Evolutionary conservation across 2,888 invertebrate genomes (phyloP), one percentile per base, ranked within the genome.

Genomic region (Lycophotia porphyrea): DNA sequence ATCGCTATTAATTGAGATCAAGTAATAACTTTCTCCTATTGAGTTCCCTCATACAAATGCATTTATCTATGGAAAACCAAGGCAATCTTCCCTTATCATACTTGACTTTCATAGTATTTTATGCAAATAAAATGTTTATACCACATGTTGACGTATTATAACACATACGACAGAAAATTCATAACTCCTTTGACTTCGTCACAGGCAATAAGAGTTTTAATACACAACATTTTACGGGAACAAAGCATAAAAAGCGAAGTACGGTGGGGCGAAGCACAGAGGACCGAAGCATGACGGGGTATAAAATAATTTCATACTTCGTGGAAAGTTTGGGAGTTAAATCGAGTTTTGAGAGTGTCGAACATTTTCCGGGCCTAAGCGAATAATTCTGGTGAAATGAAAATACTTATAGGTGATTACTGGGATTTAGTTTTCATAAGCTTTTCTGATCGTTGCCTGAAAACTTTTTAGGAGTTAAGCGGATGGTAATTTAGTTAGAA

Each of bases 301-400:
- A 76, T 73, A 68, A 83, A 85, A 79, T 71, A 71, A 78, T 78
- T 83, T 82, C 55, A 71, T 73, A 76, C 60, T 74, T 67, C 61
- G 36, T 24, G 36, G 31, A 71, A 84, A 76, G 70, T 80, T 80
- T 39, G 8, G 1, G 27, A 68, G 49, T 74, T 72, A 60, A 84
- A 76, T 86, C 66, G 58, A 69, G 67, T 80, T 86, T 84, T 27
- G 39, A 67, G 74, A 76, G 74, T 69, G 71, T 68, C 39, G 52
- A 78, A 61, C 55, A 36, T 69, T 74, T 71, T 60, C 52, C 27
- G 49, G 21, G 11, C 34, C 15, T 13, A 13, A 67, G 64, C 39
- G 63, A 73, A 76, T 69, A 60, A 75, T 66, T 73, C 36, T 18
- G 21, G 21, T 49, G 47, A 60, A 84, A 86, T 83, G 44, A 65